Percentiles rank a stretch among this genome's conserved stretches.
Conservation (phyloP, 2,113 vertebrate species). For the Jacana jacana region DNA sequence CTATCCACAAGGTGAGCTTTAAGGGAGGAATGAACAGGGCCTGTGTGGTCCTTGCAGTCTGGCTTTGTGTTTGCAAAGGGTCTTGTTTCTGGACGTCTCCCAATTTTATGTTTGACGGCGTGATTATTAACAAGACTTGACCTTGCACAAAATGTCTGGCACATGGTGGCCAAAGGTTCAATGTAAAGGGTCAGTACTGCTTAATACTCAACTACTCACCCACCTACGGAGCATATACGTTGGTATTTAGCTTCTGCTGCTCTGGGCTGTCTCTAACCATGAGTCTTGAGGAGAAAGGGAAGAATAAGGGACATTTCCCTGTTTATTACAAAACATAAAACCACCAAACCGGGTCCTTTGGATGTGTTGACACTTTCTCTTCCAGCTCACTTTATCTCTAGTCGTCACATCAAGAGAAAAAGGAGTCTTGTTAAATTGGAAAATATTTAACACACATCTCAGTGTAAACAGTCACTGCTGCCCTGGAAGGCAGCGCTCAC, state of each 20-base stretch:
- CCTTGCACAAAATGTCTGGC: not conserved
- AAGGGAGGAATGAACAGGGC: not conserved
- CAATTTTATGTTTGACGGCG: not conserved
- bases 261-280: not conserved
- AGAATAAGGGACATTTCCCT: not conserved
- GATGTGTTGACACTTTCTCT: not conserved
- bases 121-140: slow-evolving; percentile 15
- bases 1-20: not conserved
- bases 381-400: not conserved
- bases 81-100: not conserved
- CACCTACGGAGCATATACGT: not conserved
- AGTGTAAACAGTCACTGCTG: not conserved
- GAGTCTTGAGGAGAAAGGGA: not conserved
- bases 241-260: not conserved
- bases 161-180: not conserved
- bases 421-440: not conserved
- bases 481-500: not conserved
- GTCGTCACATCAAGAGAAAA: not conserved
- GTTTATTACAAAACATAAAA: not conserved
- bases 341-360: not conserved
- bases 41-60: not conserved
- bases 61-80: not conserved
- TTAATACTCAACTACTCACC: not conserved
- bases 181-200: not conserved
- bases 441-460: not conserved